Percentiles rank a stretch among this genome's conserved stretches.
phyloP scores from a whole-genome alignment of 2,888 invertebrate genomes.

The Tyria jacobaeae region DNA sequence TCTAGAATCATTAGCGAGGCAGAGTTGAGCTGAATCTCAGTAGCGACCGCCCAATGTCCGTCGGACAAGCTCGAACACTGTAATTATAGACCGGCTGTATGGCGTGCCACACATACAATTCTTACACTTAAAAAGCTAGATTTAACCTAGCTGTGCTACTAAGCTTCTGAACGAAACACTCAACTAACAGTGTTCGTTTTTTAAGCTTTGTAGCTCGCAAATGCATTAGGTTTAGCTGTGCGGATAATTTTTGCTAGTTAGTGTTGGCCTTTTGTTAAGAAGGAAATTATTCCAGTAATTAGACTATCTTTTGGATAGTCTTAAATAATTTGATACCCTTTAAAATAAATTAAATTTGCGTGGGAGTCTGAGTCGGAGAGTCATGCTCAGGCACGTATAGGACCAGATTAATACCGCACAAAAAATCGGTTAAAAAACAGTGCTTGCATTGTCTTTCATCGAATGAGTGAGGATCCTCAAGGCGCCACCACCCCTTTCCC shows the following conservation, averaged over 20 bases:
- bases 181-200: neutral
- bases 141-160: conserved; percentile 22
- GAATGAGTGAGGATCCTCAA: too few species aligned
- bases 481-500: too few species aligned
- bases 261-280: neutral
- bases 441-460: too few species aligned
- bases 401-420: too few species aligned
- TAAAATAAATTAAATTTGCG: too few species aligned
- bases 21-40: conserved; percentile 44
- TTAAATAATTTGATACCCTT: too few species aligned
- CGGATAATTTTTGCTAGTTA: neutral
- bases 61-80: conserved; percentile 37
- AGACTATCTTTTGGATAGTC: too few species aligned
- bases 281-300: neutral
- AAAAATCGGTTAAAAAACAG: too few species aligned
- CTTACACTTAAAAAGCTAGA: conserved; percentile 29
- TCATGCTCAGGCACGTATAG: too few species aligned
- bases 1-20: conserved; percentile 35
- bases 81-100: conserved; percentile 56
- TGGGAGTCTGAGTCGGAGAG: too few species aligned
- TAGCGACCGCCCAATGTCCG: conserved; percentile 49
- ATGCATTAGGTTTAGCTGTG: neutral
- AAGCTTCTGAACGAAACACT: conserved; percentile 7
- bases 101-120: conserved; percentile 40
- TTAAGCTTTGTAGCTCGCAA: neutral